Base-by-base conservation (phyloP, 2,113 vertebrate genomes). In the Macroglossus sobrinus region DNA sequence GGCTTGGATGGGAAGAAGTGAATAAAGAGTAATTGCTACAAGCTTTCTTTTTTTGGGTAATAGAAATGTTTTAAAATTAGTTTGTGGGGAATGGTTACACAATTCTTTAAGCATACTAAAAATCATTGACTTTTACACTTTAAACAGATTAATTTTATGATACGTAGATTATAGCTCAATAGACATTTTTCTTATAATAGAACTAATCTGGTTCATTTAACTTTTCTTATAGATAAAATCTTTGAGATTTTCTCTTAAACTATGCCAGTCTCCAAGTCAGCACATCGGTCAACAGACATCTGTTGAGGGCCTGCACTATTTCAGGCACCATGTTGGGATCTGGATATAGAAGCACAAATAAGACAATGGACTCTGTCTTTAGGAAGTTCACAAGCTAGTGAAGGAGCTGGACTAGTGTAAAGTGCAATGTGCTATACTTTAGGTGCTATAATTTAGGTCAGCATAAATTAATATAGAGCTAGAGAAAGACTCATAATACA, bases 61-160 rank as follows among this genome's bases (percentile, higher is more conserved):
- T 80, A 33, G 59, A 53, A 74, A 89, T 85, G 72, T 63, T 63
- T 72, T 84, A 85, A 75, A 89, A 85, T 85, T 69, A 95, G 43
- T 71, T 92, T 47, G 33, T 38, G 18, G 74, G 74, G 38, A 71
- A 69, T 75, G 7, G 18, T 69, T 63, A 59, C 22, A 81, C 50
- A 85, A 22, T 80, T 86, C 26, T 71, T 38, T 53, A 92, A 85
- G 40, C 50, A 15, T 24, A 6, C 28, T 61, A 59, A 87, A 85
- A 88, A 63, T 55, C 47, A 69, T 38, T 80, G 64, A 92, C 85
- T 38, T 84, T 12, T 94, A 26, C 15, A n/a, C 50, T 89, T 89
- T n/a, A 86, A 43, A 45, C 18, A 66, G 40, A 71, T 84, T 38
- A 47, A 61, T 79, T 81, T 90, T 84, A 69, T 84, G 63, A 9